A percentile compares a stretch with the other conserved stretches of the same genome.
Evolutionary conservation across 2,113 vertebrate species (phyloP).

Genomic region (Phyllostomus hastatus): DNA sequence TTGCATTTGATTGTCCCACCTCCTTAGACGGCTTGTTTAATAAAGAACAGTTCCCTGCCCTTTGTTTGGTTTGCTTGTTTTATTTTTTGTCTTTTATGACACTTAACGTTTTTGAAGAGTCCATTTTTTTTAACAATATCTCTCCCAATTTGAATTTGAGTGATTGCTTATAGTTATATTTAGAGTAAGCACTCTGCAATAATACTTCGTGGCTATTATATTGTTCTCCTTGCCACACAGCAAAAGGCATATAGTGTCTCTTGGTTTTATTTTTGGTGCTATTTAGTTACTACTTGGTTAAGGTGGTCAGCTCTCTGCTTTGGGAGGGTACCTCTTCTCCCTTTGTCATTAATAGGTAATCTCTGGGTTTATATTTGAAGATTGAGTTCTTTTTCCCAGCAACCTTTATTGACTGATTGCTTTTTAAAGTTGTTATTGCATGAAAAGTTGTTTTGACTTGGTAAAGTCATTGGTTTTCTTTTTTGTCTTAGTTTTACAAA

Average conservation of each 20-base stretch:
- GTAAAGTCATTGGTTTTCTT: background rate
- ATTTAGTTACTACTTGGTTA: background rate
- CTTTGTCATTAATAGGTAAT: background rate
- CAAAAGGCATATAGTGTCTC: background rate
- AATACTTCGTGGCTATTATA: background rate
- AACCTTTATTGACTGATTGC: background rate
- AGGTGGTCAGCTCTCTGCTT: background rate
- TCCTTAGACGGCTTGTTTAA: background rate
- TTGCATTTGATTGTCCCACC: background rate
- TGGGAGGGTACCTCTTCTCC: background rate
- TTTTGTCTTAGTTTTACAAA: background rate
- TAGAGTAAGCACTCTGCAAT: background rate
- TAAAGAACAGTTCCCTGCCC: background rate
- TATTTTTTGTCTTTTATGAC: background rate
- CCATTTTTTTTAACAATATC: background rate
- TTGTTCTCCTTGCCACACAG: background rate
- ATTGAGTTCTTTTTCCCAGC: background rate
- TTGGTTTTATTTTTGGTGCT: background rate
- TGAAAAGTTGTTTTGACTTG: too few species aligned
- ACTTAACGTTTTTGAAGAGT: background rate
- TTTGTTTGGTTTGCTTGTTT: background rate
- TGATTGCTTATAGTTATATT: background rate
- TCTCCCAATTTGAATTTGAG: background rate
- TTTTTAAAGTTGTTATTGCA: background rate
- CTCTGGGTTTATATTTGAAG: background rate